These are phyloP conservation scores for Camelus dromedarius DNA, from an alignment of 2,113 vertebrate species.

Conservation along the genomic window DNA sequence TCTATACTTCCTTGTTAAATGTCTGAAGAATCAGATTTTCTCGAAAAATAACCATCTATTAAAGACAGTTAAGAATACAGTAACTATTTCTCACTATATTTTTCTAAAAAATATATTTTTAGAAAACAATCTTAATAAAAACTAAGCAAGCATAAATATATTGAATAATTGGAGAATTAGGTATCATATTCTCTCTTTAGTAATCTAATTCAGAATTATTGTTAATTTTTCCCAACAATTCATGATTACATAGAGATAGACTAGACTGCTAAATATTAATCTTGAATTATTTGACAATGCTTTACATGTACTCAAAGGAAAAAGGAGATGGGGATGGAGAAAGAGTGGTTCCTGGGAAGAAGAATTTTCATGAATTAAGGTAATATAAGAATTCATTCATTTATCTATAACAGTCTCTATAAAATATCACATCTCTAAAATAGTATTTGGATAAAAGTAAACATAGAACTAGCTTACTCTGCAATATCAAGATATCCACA, in stretches of 20 bases:
- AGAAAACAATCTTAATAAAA: conserved; percentile 47
- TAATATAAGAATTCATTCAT: conserved; percentile 32
- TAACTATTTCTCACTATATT: neutral
- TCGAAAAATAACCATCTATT: neutral
- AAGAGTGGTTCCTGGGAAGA: neutral
- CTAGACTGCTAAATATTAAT: conserved; percentile 44
- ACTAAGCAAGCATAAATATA: conserved; percentile 6
- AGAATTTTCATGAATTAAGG: conserved; percentile 45
- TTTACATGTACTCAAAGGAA: neutral
- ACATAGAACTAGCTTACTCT: conserved; percentile 91
- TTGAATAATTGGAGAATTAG: neutral
- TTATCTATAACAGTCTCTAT: conserved; percentile 37
- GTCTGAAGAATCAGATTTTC: conserved; percentile 4
- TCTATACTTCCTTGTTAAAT: neutral
- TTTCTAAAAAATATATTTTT: conserved; percentile 21
- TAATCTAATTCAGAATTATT: neutral
- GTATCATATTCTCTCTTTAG: neutral
- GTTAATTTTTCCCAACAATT: conserved; percentile 6
- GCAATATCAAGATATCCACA: conserved; percentile 99
- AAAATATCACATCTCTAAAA: conserved; percentile 72
- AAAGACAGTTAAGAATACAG: conserved; percentile 5
- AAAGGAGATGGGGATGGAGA: neutral
- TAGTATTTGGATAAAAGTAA: conserved; percentile 49
- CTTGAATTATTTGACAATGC: neutral
- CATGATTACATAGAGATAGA: neutral